These are phyloP conservation scores for Brassicogethes aeneus DNA, from an alignment of 2,888 invertebrate species.

Conservation along the genomic window DNA sequence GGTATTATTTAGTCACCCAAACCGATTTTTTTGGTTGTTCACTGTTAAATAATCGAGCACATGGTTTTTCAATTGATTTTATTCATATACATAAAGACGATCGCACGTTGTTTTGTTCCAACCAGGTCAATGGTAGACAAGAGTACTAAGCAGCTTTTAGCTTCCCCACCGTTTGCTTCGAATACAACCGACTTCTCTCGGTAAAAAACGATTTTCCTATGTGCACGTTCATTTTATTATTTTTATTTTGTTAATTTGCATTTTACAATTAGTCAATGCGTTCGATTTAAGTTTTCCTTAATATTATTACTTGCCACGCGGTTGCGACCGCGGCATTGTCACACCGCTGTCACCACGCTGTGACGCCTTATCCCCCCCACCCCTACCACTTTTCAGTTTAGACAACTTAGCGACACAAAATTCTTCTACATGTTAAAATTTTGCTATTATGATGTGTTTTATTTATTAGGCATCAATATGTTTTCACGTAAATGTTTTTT, in stretches of 20 bases:
- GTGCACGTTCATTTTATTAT: background rate
- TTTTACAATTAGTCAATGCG: background rate
- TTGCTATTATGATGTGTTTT: too few relatives aligned
- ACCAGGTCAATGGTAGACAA: constrained; percentile 25
- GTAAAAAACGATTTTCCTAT: constrained; percentile 30
- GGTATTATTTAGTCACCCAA: too few relatives aligned
- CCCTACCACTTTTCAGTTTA: too few relatives aligned
- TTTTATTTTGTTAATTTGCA: background rate
- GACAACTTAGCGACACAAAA: too few relatives aligned
- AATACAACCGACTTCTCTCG: constrained; percentile 30
- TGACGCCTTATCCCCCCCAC: background rate
- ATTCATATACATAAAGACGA: constrained; percentile 20
- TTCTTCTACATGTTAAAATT: too few relatives aligned
- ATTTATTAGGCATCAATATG: too few relatives aligned
- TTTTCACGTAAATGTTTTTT: too few relatives aligned
- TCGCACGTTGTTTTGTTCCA: constrained; percentile 22
- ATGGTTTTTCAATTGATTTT: constrained; percentile 19
- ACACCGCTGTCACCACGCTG: background rate
- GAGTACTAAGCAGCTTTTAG: constrained; percentile 33
- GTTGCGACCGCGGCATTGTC: background rate
- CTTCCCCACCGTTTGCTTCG: constrained; percentile 26
- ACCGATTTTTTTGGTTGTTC: too few relatives aligned
- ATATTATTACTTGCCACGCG: too few relatives aligned
- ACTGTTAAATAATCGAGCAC: constrained; percentile 5
- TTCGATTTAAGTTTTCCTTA: too few relatives aligned